phyloP scores from a whole-genome alignment of 2,113 vertebrate genomes.

The Morone saxatilis region DNA sequence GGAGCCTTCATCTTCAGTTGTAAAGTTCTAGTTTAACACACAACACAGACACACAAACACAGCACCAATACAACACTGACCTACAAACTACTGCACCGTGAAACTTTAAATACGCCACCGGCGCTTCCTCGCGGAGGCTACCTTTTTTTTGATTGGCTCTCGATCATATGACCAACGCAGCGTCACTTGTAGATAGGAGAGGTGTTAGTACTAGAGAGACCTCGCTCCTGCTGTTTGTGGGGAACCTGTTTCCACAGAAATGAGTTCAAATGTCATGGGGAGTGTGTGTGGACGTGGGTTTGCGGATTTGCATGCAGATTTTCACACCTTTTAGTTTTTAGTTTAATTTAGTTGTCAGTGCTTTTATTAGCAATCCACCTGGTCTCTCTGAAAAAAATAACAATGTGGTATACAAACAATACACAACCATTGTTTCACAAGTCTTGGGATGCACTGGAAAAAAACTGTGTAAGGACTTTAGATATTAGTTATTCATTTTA shows the following conservation, averaged over 20 bases:
- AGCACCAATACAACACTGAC: no score
- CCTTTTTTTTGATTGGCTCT: slow-evolving; percentile 69
- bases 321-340: not conserved
- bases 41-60: fast-evolving
- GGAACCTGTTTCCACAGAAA: not conserved
- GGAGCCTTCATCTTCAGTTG: slow-evolving; percentile 48
- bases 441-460: not conserved
- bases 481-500: not conserved
- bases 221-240: not conserved
- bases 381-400: not conserved
- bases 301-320: no score
- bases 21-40: fast-evolving
- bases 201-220: no score
- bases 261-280: not conserved
- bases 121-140: not conserved
- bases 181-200: slow-evolving; percentile 53
- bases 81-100: fast-evolving
- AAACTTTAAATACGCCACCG: slow-evolving; percentile 46
- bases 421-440: not conserved
- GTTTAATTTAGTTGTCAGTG: not conserved
- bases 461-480: not conserved
- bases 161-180: not conserved
- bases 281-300: not conserved
- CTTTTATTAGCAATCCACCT: not conserved
- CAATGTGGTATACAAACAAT: not conserved